Percentiles rank a stretch among this genome's conserved stretches.
Evolutionary conservation across 2,797 vertebrate species (phyloP).

Genomic region (Sebastes reedi): DNA sequence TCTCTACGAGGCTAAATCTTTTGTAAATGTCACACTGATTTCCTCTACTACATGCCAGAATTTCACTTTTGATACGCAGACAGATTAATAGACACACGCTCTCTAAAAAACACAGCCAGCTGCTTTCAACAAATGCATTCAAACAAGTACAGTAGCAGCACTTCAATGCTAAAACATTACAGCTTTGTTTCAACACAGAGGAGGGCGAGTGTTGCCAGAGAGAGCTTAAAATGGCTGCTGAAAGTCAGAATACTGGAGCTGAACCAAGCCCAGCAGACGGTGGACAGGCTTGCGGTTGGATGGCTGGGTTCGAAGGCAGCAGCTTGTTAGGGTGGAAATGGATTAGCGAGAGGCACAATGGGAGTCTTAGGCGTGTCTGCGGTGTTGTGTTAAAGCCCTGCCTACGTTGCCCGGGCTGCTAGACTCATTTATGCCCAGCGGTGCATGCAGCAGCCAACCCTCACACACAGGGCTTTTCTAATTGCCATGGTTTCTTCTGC

Average conservation of each 20-base stretch:
- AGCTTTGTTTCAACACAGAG: conserved; percentile 59
- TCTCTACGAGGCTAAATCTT: not conserved
- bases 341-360: conserved; percentile 79
- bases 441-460: conserved; percentile 77
- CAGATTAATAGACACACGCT: not conserved
- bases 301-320: conserved; percentile 75
- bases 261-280: conserved; percentile 77
- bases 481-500: conserved; percentile 75
- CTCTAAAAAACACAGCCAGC: not conserved
- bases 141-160: conserved; percentile 44
- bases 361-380: conserved; percentile 80
- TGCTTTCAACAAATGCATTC: conserved; percentile 12
- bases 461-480: conserved; percentile 69
- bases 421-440: conserved; percentile 80
- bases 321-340: conserved; percentile 83
- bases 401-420: conserved; percentile 73
- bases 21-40: not conserved
- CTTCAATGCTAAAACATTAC: conserved; percentile 34
- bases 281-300: conserved; percentile 70
- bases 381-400: conserved; percentile 77
- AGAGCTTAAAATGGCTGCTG: conserved; percentile 79
- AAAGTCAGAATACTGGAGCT: conserved; percentile 73
- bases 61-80: not conserved
- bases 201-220: conserved; percentile 52
- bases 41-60: not conserved